Evolutionary conservation across 2,888 invertebrate genomes (phyloP), one percentile per base, ranked within the genome.

Genomic region (Steinernema scapterisci): DNA sequence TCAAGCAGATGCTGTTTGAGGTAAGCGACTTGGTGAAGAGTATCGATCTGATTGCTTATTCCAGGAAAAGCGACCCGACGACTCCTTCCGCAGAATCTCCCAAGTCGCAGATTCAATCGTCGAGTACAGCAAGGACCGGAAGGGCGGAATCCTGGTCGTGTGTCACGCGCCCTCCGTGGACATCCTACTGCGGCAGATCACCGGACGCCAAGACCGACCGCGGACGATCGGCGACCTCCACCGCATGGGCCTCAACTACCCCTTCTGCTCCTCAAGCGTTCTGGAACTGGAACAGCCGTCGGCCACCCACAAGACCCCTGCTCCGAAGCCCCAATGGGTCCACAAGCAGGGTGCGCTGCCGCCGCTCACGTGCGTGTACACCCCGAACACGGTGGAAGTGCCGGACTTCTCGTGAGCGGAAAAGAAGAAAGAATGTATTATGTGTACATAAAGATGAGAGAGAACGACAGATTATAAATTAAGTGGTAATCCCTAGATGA

Each of bases 151-250:
- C 13, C 63, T 75, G 1, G 70, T 75, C 31, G 73, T 75, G 7
- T 25, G 19, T 9, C 75, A 75, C 31, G 75, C 73, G 27, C 75
- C 75, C 0, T 46, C 70, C 1, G 63, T 75, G n/a, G 73, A 75
- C 27, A 48, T 51, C 2, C 48, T 75, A 46, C 48, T 56, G 0
- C 73, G 75, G 23, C 25, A 21, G 43, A 45, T 75, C 31, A 23
- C 72, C 7, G 73, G 70, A 16, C 71, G 75, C n/a, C 16, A 13
- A 19, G 75, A 75, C 44, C 23, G 45, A 16, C 75, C 75, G 23
- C 48, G 46, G 16, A 43, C 54, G 0, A 51, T 45, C 21, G 56
- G 48, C 21, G 72, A 75, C 43, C 56, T 75, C 27, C 27, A 75
- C 43, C 23, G 72, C 6, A 71, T 73, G 71, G 71, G 72, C 23